Conservation (phyloP, 2,113 vertebrate species). For the Eolophus roseicapilla region DNA sequence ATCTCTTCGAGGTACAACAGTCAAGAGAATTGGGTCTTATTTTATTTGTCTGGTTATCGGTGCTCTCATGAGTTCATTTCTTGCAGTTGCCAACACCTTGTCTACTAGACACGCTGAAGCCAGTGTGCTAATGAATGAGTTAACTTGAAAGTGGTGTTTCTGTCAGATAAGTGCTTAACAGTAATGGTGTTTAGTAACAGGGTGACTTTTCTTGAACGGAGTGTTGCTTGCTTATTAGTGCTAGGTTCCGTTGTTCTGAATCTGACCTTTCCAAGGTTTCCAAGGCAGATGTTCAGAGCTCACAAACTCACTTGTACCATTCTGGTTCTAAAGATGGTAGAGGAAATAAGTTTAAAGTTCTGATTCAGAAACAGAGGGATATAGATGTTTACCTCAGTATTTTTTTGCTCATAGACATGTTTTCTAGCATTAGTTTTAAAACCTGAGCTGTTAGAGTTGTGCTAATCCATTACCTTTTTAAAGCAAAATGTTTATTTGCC, state of each 20-base stretch:
- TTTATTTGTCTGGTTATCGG: not conserved
- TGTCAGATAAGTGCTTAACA: not conserved
- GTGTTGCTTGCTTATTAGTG: not conserved
- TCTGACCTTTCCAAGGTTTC: not conserved
- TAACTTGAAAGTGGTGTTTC: not conserved
- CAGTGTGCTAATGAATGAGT: not conserved
- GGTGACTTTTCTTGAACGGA: not conserved
- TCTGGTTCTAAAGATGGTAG: not conserved
- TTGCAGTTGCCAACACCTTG: accelerated
- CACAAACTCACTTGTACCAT: not conserved
- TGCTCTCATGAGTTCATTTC: not conserved
- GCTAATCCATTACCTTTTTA: not conserved
- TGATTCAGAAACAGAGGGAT: not conserved
- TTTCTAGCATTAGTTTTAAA: not conserved
- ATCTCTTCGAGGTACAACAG: not conserved
- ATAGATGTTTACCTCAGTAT: not conserved
- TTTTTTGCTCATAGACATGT: not conserved
- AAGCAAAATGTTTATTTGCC: not conserved
- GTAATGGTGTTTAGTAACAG: not conserved
- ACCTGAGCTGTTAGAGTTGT: not conserved
- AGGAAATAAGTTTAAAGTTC: not conserved
- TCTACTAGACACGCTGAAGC: not conserved
- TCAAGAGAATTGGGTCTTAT: not conserved
- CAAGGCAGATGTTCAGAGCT: not conserved
- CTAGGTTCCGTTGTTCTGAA: not conserved